Conservation (phyloP, 2,113 vertebrate species). For the Dendrocopos noguchii region DNA sequence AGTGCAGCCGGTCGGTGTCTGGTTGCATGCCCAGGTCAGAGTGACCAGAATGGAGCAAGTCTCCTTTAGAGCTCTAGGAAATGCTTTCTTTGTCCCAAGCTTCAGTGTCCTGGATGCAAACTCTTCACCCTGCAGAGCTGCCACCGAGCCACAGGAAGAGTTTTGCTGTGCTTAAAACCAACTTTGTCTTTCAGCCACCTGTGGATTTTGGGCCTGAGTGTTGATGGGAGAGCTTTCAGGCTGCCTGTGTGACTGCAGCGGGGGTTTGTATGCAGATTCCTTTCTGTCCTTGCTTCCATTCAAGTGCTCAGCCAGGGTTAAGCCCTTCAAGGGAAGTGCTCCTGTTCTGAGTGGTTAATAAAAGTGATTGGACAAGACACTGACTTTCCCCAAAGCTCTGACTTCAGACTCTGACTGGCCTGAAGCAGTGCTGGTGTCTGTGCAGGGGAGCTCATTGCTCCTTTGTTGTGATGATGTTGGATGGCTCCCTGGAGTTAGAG, state of each 20-base stretch:
- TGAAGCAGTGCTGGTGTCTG: background rate
- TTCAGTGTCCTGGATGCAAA: conserved; percentile 11
- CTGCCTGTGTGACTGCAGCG: conserved; percentile 56
- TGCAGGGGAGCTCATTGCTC: background rate
- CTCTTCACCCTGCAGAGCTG: conserved; percentile 3
- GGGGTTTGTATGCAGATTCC: conserved; percentile 57
- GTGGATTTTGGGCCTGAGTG: conserved; percentile 43
- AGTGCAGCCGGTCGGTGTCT: background rate
- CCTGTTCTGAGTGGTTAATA: conserved; percentile 70
- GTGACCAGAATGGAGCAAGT: background rate
- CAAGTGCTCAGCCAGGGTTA: conserved; percentile 59
- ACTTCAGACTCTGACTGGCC: background rate
- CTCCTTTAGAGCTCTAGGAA: conserved; percentile 19
- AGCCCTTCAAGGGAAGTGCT: conserved; percentile 68
- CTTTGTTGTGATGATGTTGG: background rate
- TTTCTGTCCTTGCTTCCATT: conserved; percentile 53
- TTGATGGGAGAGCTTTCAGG: conserved; percentile 45
- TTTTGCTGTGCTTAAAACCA: conserved; percentile 38
- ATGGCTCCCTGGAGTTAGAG: background rate
- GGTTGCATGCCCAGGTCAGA: too few species aligned
- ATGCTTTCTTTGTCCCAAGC: conserved; percentile 1
- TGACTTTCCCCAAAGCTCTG: conserved; percentile 13
- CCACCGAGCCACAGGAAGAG: background rate
- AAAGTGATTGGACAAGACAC: conserved; percentile 50
- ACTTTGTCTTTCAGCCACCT: conserved; percentile 50